These are phyloP conservation scores for Trachymyrmex septentrionalis DNA, from an alignment of 1,140 invertebrate species.

Conservation along the genomic window DNA sequence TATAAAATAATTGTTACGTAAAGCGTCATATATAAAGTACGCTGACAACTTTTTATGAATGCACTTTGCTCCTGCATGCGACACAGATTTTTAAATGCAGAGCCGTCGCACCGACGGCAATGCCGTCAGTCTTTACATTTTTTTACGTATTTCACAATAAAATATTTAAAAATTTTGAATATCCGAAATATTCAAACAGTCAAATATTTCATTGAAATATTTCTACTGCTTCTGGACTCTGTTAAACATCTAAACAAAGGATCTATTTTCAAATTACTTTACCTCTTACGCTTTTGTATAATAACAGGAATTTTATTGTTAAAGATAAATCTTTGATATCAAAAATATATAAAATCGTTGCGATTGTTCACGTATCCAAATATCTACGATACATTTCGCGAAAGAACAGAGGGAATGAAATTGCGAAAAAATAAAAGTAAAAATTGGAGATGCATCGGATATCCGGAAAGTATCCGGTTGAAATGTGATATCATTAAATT, in stretches of 20 bases:
- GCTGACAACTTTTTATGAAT: constrained; percentile 50
- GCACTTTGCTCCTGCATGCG: constrained; percentile 19
- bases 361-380: neutral
- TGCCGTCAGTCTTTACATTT: constrained; percentile 42
- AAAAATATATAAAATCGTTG: neutral
- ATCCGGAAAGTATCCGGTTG: no score
- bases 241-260: constrained; percentile 32
- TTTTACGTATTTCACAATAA: constrained; percentile 37
- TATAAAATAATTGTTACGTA: constrained; percentile 63
- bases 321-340: neutral
- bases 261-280: neutral
- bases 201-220: constrained; percentile 46
- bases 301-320: neutral
- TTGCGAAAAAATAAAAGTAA: neutral
- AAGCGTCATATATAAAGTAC: constrained; percentile 48
- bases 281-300: neutral
- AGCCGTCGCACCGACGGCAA: neutral
- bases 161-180: constrained; percentile 49
- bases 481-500: no score
- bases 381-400: no score
- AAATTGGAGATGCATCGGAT: neutral
- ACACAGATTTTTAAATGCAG: constrained; percentile 54
- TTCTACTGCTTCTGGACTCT: neutral
- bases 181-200: constrained; percentile 46
- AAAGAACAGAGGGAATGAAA: neutral